Evolutionary conservation across 92 coral and sea anemone genomes (phyloP), one percentile per base, ranked within the genome.

Genomic region (Palythoa grandiflora): DNA sequence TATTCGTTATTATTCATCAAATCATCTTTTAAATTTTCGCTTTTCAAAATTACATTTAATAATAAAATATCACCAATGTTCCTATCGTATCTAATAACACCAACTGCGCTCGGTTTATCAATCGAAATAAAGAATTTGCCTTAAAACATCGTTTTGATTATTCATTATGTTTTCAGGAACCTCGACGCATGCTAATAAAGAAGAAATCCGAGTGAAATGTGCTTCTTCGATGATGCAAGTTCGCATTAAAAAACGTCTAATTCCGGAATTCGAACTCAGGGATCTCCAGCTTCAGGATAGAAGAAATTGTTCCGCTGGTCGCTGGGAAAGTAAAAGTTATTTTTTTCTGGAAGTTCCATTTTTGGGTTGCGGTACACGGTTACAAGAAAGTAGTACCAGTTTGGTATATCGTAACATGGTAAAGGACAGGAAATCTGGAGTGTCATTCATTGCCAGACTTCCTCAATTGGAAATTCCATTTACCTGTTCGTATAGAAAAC

Each of bases 171-270:
- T 20, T 76, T 63, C 10, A 81, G 86, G 76, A 17, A 40, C 44
- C 39, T 28, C 61, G 14, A 11, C 86, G 19, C 76, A 81, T 47
- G 86, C 60, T 10, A 20, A 81, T 10, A 54, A 66, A 60, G 75
- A 81, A 36, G 38, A 81, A n/a, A 47, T 81, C 14, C 86, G 86
- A 20, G 76, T 81, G 21, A 81, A 81, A 81, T 81, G 86, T 47
- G 86, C 60, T 14, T 81, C 86, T 10, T n/a, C 86, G 12, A 81
- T 65, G 74, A 81, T 81, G 86, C 86, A 81, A 81, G 35, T 81
- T 68, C 86, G 86, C 66, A 81, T 81, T 3, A 81, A 1, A 21
- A 81, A 68, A 48, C 36, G 44, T 5, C 2, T 81, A 4, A 81
- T 81, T 36, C 8, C 48, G 63, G 86, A 81, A 9, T 81, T 81